Evolutionary conservation across 2,113 vertebrate genomes (phyloP).

Genomic region (Cnemophilus loriae): DNA sequence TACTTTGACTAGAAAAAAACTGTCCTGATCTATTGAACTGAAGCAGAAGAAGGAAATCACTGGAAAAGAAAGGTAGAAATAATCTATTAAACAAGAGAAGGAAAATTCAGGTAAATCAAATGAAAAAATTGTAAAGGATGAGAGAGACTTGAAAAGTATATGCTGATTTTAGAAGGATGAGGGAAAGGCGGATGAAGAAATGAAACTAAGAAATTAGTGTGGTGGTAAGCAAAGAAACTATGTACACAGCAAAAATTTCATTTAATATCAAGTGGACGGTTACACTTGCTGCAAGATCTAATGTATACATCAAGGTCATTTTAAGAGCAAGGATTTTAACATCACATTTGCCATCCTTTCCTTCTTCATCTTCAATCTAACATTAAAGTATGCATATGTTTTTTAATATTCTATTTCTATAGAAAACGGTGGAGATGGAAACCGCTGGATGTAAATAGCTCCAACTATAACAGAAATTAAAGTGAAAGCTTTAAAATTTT

Average conservation of each 20-base stretch:
- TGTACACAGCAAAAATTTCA: not conserved
- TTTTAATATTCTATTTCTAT: not conserved
- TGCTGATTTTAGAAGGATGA: not conserved
- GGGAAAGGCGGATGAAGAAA: not conserved
- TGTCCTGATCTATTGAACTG: not conserved
- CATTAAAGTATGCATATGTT: not conserved
- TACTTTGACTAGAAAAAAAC: not conserved
- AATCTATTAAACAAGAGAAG: not conserved
- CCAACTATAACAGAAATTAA: not conserved
- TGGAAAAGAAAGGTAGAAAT: not conserved
- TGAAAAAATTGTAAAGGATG: not conserved
- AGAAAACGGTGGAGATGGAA: rapidly evolving
- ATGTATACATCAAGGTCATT: not conserved
- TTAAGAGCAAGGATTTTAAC: not conserved
- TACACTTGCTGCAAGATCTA: not conserved
- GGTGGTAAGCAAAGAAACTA: not conserved
- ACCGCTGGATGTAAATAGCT: not conserved
- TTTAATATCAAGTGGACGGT: not conserved
- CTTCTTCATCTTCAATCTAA: not conserved
- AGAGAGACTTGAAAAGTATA: not conserved
- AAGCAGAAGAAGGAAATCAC: not conserved
- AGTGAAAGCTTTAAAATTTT: not conserved
- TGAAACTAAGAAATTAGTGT: not conserved
- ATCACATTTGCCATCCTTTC: not conserved
- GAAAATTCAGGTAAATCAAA: not conserved